Conservation (phyloP, 92 coral and sea anemone species). For the Zoanthus gigantus region DNA sequence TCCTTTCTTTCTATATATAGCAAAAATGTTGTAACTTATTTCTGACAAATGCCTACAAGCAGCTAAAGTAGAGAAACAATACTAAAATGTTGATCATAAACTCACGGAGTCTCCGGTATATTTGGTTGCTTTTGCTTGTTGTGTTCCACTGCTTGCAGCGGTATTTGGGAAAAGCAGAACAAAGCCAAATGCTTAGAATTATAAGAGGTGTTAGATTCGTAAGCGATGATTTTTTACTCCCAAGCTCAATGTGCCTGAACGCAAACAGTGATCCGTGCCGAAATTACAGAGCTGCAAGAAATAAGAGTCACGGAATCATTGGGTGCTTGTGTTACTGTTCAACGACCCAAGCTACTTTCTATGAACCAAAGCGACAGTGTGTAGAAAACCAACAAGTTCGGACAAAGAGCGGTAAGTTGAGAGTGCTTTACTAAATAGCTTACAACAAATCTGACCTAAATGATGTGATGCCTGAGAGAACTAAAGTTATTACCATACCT, state of each 20-base stretch:
- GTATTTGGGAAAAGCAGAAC: background rate
- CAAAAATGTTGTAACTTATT: background rate
- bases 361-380: constrained; percentile 23
- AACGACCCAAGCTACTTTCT: background rate
- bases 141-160: background rate
- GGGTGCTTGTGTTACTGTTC: constrained; percentile 14
- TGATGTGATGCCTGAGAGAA: background rate
- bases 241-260: constrained; percentile 9
- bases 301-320: background rate
- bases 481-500: background rate
- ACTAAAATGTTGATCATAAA: background rate
- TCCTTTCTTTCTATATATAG: background rate
- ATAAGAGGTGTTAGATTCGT: constrained; percentile 1
- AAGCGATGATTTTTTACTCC: constrained; percentile 22
- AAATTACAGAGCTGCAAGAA: constrained; percentile 10
- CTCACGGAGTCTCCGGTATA: background rate
- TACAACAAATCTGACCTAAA: background rate
- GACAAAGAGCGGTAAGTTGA: constrained; percentile 4
- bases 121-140: background rate
- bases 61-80: background rate
- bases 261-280: constrained; percentile 12
- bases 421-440: too few relatives aligned
- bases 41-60: background rate
- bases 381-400: background rate
- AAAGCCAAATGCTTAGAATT: background rate